phyloP scores from a whole-genome alignment of 2,797 vertebrate genomes.

The Sebastes hopkinsi region DNA sequence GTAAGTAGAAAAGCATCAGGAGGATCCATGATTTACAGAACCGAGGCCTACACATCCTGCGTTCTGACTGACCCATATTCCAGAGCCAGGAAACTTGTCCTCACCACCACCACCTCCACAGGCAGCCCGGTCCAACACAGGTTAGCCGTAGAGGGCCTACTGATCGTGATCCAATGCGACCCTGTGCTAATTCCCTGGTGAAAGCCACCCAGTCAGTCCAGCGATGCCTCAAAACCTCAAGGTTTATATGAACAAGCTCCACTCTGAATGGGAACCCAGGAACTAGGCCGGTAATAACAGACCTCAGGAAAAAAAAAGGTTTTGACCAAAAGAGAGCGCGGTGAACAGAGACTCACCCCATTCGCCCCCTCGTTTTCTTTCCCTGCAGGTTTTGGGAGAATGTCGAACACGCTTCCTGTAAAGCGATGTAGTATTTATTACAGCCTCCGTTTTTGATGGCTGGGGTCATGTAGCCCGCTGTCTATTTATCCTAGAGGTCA shows the following conservation, averaged over 20 bases:
- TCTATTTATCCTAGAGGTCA: constrained; percentile 79
- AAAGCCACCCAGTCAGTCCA: constrained; percentile 78
- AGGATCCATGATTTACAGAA: constrained; percentile 64
- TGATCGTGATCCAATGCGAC: constrained; percentile 67
- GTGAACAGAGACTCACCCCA: constrained; percentile 64
- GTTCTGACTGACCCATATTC: constrained; percentile 83
- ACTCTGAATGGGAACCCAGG: constrained; percentile 75
- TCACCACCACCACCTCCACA: constrained; percentile 79
- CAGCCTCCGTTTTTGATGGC: constrained; percentile 72
- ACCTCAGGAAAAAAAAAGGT: constrained; percentile 60
- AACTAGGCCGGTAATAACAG: constrained; percentile 78
- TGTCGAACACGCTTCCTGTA: constrained; percentile 70
- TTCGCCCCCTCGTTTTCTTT: constrained; percentile 64
- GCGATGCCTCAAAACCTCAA: constrained; percentile 79
- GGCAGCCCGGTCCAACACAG: constrained; percentile 84
- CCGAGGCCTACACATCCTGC: constrained; percentile 80
- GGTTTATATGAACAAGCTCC: constrained; percentile 81
- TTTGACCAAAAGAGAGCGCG: constrained; percentile 66
- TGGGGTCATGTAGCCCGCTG: constrained; percentile 64
- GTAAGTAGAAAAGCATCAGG: constrained; percentile 38
- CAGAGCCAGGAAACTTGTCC: constrained; percentile 87
- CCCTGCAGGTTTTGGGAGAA: constrained; percentile 72
- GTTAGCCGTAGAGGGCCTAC: constrained; percentile 76
- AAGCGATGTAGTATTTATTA: constrained; percentile 75
- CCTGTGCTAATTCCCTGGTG: constrained; percentile 74